Evolutionary conservation across 2,888 invertebrate genomes (phyloP).

Genomic region (Pristionchus maxplancki): DNA sequence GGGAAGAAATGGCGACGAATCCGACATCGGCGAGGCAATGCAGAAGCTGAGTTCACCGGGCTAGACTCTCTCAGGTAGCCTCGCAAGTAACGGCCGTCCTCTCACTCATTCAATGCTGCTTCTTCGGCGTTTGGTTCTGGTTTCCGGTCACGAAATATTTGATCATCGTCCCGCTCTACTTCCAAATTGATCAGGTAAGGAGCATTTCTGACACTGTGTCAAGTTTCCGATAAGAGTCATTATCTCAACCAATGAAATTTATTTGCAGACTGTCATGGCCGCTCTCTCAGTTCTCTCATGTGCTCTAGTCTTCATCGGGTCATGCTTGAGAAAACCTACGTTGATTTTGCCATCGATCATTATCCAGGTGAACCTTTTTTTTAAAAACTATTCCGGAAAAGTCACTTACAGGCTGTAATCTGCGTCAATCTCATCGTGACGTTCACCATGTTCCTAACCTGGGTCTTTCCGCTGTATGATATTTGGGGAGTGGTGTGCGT

Average conservation of each 20-base stretch:
- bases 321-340: not conserved
- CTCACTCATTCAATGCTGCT: not conserved
- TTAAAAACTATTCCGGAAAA: not conserved
- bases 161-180: not conserved
- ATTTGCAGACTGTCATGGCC: not conserved
- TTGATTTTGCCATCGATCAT: not conserved
- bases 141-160: not conserved
- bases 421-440: not conserved
- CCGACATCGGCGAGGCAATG: too few relatives aligned
- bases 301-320: not conserved
- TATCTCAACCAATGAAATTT: not conserved
- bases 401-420: not conserved
- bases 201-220: not conserved
- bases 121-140: not conserved
- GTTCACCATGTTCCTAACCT: not conserved
- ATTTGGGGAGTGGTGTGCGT: not conserved
- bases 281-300: not conserved
- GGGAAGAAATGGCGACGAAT: too few relatives aligned
- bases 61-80: not conserved
- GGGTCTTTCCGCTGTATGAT: not conserved
- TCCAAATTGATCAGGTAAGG: not conserved
- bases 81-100: not conserved
- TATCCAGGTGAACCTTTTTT: not conserved
- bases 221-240: not conserved
- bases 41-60: too few relatives aligned